phyloP scores from a whole-genome alignment of 1,140 invertebrate genomes.

The Drosophila novamexicana region DNA sequence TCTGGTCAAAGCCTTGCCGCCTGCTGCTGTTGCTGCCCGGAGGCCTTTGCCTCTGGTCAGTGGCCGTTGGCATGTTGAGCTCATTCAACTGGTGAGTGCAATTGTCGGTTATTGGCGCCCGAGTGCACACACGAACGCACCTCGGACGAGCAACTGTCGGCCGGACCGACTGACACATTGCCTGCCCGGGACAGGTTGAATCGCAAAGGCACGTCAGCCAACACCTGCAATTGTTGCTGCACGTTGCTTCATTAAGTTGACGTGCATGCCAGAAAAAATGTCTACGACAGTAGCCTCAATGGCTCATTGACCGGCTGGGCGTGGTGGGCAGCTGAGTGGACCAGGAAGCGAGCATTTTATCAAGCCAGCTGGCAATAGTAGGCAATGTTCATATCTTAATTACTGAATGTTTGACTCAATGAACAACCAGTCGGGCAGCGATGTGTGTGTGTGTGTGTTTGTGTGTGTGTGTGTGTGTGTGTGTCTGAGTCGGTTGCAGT shows the following conservation, averaged over 20 bases:
- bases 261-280: conserved; percentile 21
- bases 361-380: background rate
- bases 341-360: background rate
- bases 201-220: conserved; percentile 21
- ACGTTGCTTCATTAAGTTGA: conserved; percentile 60
- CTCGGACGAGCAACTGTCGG: conserved; percentile 5
- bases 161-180: conserved; percentile 40
- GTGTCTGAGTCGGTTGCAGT: conserved; percentile 40
- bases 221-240: conserved; percentile 25
- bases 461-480: background rate
- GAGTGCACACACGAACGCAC: conserved; percentile 42
- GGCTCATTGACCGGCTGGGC: background rate
- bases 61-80: conserved; percentile 9
- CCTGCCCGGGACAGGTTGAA: conserved; percentile 1
- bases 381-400: conserved; percentile 28
- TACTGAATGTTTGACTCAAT: conserved; percentile 58
- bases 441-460: conserved; percentile 3
- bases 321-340: no score
- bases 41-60: conserved; percentile 30
- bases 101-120: conserved; percentile 48
- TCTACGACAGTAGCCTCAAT: conserved; percentile 4
- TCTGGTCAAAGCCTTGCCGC: background rate
- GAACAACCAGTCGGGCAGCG: conserved; percentile 40
- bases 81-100: conserved; percentile 71
- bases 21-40: background rate